Percentiles rank a stretch among this genome's conserved stretches.
Conservation (phyloP, 1,140 invertebrate species). For the Aphaenogaster ashmeadi region DNA sequence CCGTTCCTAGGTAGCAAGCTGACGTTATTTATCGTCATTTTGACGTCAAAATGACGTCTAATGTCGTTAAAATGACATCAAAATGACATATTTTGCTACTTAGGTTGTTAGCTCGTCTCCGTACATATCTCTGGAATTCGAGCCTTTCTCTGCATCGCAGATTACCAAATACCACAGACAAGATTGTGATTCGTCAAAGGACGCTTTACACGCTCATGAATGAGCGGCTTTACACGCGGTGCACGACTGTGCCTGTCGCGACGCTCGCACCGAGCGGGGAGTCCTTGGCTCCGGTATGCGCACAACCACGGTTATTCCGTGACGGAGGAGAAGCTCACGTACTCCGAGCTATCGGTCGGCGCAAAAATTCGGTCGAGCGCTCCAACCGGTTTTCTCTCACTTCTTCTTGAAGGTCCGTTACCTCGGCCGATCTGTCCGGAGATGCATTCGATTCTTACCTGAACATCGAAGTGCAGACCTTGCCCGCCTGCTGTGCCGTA, state of each 20-base stretch:
- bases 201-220: not conserved
- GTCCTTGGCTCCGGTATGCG: constrained; percentile 45
- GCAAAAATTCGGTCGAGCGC: constrained; percentile 19
- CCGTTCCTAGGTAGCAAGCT: no score
- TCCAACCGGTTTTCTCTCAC: constrained; percentile 36
- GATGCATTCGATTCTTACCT: not conserved
- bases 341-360: not conserved
- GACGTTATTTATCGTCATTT: no score
- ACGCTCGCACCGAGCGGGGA: not conserved
- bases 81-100: no score
- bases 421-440: not conserved
- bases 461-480: not conserved
- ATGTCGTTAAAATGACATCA: no score
- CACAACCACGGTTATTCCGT: not conserved
- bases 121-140: not conserved
- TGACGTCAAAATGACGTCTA: no score
- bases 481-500: not conserved
- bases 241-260: constrained; percentile 6
- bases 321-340: constrained; percentile 7
- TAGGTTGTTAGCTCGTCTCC: no score
- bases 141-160: not conserved
- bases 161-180: not conserved
- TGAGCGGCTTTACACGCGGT: not conserved
- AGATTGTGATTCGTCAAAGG: not conserved
- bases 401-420: not conserved